Base-by-base conservation (phyloP, 2,797 vertebrate species). In the Momotus momota region DNA sequence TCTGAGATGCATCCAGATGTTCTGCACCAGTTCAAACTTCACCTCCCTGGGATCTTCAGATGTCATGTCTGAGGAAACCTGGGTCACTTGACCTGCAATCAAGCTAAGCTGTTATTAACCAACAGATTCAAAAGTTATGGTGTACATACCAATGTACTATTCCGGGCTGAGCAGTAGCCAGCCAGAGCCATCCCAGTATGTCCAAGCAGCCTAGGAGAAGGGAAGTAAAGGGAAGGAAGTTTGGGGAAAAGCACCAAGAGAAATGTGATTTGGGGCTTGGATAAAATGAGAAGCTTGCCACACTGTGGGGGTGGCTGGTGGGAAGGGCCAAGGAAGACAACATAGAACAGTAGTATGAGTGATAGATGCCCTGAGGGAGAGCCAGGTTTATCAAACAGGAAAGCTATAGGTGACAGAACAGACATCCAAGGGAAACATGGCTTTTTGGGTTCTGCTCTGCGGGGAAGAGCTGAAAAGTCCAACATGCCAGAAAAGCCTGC, bases 231-330 rank as follows among this genome's bases (percentile, higher is more conserved):
- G 25, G 15, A 83, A 19, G 21, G 13, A 58, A 10, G 5, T 15
- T 23, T 21, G 14, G 35, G 22, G 33, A 46, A 92, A 83, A 13
- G 35, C 51, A 26, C 29, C 38, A 38, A 14, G 9, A 46, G 46
- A 17, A 41, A 6, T 7, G 17, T 21, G 8, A 23, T 74, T 19
- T 82, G 41, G 35, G 51, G 10, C 7, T 54, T 70, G 10, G n/a
- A 18, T 29, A 46, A 10, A 6, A 92, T 55, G 7, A 92, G 55
- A 83, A 70, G 35, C 12, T 81, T 81, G 3, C 35, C 69, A 40
- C 11, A 27, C 35, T 0, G 2, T 8, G 14, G 27, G 10, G n/a
- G 20, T 7, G 10, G 6, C 31, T 0, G 0, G 33, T 22, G 14
- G 6, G 1, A 7, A 22, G 13, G n/a, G 16, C 12, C 1, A 3